These are phyloP conservation scores for Mohoua ochrocephala DNA, from an alignment of 2,113 vertebrate species.

Conservation along the genomic window DNA sequence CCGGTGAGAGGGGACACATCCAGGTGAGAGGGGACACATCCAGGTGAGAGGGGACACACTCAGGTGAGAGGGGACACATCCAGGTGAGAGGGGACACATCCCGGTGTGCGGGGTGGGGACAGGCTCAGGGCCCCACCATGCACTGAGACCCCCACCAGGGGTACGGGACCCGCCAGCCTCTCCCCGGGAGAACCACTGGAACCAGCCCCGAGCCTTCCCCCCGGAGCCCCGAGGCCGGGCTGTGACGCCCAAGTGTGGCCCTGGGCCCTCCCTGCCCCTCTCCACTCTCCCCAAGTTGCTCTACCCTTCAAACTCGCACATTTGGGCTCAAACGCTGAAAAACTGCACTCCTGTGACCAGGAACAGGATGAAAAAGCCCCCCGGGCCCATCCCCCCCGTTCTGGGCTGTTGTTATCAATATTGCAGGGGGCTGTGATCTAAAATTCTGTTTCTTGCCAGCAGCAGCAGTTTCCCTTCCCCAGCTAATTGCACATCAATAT, in stretches of 20 bases:
- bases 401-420: background rate
- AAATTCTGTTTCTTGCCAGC: background rate
- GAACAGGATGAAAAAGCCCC: rapidly evolving
- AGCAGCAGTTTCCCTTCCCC: background rate
- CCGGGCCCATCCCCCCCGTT: rapidly evolving
- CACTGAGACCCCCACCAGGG: background rate
- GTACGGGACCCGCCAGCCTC: background rate
- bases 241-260: background rate
- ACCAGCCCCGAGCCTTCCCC: background rate
- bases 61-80: too few relatives aligned
- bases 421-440: background rate
- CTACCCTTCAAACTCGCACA: rapidly evolving
- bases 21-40: too few relatives aligned
- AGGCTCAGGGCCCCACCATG: too few relatives aligned
- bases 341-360: rapidly evolving
- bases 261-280: background rate
- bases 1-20: too few relatives aligned
- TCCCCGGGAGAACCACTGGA: background rate
- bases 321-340: background rate
- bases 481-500: background rate
- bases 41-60: too few relatives aligned
- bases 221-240: background rate
- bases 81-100: too few relatives aligned
- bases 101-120: background rate
- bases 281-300: background rate